These are phyloP conservation scores for Tiliqua scincoides DNA, from an alignment of 2,113 vertebrate species.

Conservation along the genomic window DNA sequence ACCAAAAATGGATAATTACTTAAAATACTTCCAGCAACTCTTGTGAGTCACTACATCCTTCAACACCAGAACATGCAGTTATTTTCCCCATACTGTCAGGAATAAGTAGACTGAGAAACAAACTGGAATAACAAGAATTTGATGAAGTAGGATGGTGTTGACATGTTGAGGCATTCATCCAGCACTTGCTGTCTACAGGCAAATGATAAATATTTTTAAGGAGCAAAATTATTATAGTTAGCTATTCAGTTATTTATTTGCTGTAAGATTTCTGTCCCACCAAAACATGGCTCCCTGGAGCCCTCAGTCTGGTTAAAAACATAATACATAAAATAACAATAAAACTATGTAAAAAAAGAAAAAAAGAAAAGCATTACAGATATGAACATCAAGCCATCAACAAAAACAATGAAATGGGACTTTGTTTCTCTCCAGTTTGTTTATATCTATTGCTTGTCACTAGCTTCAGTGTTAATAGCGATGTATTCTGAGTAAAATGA, in stretches of 20 bases:
- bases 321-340: background rate
- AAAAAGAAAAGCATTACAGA: background rate
- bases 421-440: background rate
- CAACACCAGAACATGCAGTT: background rate
- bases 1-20: background rate
- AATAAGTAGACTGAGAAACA: background rate
- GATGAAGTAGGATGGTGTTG: background rate
- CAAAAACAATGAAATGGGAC: background rate
- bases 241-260: background rate
- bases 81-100: background rate
- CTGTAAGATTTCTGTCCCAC: background rate
- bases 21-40: background rate
- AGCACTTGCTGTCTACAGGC: background rate
- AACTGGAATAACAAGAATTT: background rate
- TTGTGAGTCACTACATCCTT: background rate
- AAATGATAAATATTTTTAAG: background rate
- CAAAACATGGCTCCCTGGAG: background rate
- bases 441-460: background rate
- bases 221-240: background rate
- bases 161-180: background rate
- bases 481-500: background rate
- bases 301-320: background rate
- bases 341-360: background rate
- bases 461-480: background rate
- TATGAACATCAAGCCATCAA: background rate